phyloP scores from a whole-genome alignment of 2,888 invertebrate species.

The Athripsodes cinereus region DNA sequence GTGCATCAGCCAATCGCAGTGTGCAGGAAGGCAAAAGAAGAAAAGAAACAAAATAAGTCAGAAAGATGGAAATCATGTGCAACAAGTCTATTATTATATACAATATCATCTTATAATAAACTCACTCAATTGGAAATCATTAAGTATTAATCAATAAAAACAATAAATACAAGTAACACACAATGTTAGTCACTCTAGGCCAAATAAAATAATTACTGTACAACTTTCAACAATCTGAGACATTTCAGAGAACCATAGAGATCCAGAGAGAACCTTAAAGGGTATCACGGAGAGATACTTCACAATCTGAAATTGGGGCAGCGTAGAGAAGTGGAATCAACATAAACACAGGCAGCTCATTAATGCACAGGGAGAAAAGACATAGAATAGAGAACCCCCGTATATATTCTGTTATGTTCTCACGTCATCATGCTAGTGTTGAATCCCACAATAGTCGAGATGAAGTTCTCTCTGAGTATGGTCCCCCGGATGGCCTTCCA shows the following conservation, averaged over 20 bases:
- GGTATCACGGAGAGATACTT: too few species aligned
- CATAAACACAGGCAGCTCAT: background rate
- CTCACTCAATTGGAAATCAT: background rate
- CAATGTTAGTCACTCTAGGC: slow-evolving; percentile 2
- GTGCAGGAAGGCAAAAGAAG: slow-evolving; percentile 32
- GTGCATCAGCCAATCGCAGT: slow-evolving; percentile 43
- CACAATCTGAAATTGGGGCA: too few species aligned
- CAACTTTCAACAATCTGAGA: too few species aligned
- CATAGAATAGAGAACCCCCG: background rate
- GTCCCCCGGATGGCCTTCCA: slow-evolving; percentile 91
- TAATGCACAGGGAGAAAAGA: background rate
- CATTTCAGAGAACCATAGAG: too few species aligned
- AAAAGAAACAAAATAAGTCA: slow-evolving; percentile 23
- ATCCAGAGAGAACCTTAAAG: too few species aligned
- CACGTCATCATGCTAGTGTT: slow-evolving; percentile 86
- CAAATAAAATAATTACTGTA: slow-evolving; percentile 12
- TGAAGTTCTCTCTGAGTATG: slow-evolving; percentile 93
- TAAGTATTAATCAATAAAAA: background rate
- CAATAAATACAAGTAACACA: background rate
- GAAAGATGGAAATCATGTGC: slow-evolving; percentile 16
- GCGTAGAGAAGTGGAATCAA: too few species aligned
- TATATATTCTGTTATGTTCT: background rate
- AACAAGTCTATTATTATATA: background rate
- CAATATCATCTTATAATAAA: background rate
- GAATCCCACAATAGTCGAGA: slow-evolving; percentile 90